phyloP scores from a whole-genome alignment of 2,888 invertebrate species.

The Nymphalis c-album region DNA sequence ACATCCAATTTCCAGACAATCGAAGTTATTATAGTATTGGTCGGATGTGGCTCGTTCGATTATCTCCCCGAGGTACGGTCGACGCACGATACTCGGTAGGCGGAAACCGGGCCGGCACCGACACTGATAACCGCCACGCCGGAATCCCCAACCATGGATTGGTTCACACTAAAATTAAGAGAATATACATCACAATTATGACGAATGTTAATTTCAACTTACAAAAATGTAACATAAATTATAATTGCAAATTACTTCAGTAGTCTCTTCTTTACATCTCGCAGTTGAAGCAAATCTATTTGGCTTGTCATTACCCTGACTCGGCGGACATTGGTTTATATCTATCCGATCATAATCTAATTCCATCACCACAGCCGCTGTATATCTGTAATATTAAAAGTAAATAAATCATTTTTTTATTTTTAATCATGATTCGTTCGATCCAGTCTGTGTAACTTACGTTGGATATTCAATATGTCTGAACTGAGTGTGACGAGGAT shows the following conservation, averaged over 20 bases:
- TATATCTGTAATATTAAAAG: slow-evolving; percentile 84
- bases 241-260: slow-evolving; percentile 33
- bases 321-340: slow-evolving; percentile 97
- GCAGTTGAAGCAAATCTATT: slow-evolving; percentile 95
- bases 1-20: slow-evolving; percentile 96
- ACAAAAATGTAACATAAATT: too few species aligned
- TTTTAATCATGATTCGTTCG: too few species aligned
- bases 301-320: slow-evolving; percentile 92
- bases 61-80: slow-evolving; percentile 96
- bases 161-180: slow-evolving; percentile 90
- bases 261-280: slow-evolving; percentile 85
- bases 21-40: slow-evolving; percentile 95
- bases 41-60: slow-evolving; percentile 95
- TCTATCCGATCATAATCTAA: slow-evolving; percentile 98
- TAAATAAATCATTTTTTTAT: neutral
- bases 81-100: slow-evolving; percentile 91
- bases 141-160: slow-evolving; percentile 96
- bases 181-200: neutral
- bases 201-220: neutral
- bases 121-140: slow-evolving; percentile 97
- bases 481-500: slow-evolving; percentile 95
- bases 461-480: slow-evolving; percentile 96
- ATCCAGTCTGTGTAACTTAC: slow-evolving; percentile 76
- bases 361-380: slow-evolving; percentile 95
- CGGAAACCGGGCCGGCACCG: slow-evolving; percentile 94